Evolutionary conservation across 2,888 invertebrate genomes (phyloP).

Genomic region (Drosophila subsilvestris): DNA sequence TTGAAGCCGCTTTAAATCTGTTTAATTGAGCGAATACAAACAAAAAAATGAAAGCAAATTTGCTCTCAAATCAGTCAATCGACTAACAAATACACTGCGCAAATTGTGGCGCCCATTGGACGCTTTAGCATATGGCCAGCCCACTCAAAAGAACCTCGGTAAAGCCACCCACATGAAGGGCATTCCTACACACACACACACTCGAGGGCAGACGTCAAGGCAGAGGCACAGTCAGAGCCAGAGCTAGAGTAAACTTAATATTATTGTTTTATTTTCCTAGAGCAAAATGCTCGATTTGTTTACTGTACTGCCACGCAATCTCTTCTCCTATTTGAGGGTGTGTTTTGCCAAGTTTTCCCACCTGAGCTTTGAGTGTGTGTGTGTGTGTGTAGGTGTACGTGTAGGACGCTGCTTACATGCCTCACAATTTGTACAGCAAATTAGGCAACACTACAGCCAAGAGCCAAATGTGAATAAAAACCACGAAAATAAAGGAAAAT

Average conservation of each 20-base stretch:
- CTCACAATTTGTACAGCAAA: constrained; percentile 48
- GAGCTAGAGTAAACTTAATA: constrained; percentile 34
- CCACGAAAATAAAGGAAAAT: neutral
- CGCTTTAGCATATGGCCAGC: constrained; percentile 59
- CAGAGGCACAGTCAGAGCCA: constrained; percentile 22
- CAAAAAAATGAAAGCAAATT: constrained; percentile 38
- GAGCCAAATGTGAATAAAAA: constrained; percentile 3
- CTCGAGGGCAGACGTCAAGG: neutral
- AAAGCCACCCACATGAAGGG: constrained; percentile 6
- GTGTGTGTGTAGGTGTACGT: constrained; percentile 15
- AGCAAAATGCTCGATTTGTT: constrained; percentile 60
- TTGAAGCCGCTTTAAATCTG: constrained; percentile 25
- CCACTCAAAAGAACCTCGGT: constrained; percentile 31
- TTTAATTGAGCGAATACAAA: constrained; percentile 21
- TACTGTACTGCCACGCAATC: constrained; percentile 59
- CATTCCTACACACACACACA: constrained; percentile 8
- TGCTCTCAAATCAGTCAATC: constrained; percentile 65
- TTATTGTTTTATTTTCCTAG: constrained; percentile 45
- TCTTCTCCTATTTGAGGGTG: neutral
- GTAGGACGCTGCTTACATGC: constrained; percentile 33
- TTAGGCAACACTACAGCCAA: constrained; percentile 25
- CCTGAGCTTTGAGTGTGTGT: constrained; percentile 5
- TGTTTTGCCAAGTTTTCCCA: neutral
- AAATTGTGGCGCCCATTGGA: constrained; percentile 66
- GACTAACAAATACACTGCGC: constrained; percentile 67